Evolutionary conservation across 2,797 vertebrate genomes (phyloP), one percentile per base, ranked within the genome.

Genomic region (Phrynocephalus forsythii): DNA sequence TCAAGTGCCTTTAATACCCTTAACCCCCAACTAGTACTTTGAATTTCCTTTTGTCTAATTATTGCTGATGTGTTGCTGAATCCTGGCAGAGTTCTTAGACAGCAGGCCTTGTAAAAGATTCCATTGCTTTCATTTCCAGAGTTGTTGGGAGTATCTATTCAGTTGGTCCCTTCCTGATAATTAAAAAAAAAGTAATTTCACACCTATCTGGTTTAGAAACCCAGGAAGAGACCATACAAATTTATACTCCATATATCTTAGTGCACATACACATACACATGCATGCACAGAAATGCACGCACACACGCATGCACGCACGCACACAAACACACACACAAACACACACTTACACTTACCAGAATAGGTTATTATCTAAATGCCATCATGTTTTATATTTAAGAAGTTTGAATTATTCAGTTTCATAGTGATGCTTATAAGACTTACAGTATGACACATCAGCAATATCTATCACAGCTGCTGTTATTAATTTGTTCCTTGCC

Each of bases 371-470:
- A 73, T 88, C 72, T 38, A 16, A 85, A 56, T 7, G 66, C 0
- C 66, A 86, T 52, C 5, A 30, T 33, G 7, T 38, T 28, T 71
- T 52, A 2, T 86, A 75, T 89, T 92, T 90, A 44, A 75, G 69
- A 26, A 5, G 3, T 24, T 93, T 82, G 88, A 90, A 82, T 88
- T 60, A 28, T 8, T 92, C 87, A 7, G 0, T 93, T 78, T 92
- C 26, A 88, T 88, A 80, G 48, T 5, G 84, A 83, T 76, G 71
- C 77, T 71, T 80, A 92, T 50, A 76, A 24, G 79, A 85, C 52
- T 83, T 82, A 73, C 88, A 76, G 30, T 56, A 50, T 52, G 11
- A 18, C 66, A 84, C 44, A 88, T 82, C 84, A 68, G 85, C 85
- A 83, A 82, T 89, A 87, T 38, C 24, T 78, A 15, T 86, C 56